Percentiles rank a stretch among this genome's conserved stretches.
phyloP scores from a whole-genome alignment of 2,888 invertebrate species.

The Lasioglossum zephyrum region DNA sequence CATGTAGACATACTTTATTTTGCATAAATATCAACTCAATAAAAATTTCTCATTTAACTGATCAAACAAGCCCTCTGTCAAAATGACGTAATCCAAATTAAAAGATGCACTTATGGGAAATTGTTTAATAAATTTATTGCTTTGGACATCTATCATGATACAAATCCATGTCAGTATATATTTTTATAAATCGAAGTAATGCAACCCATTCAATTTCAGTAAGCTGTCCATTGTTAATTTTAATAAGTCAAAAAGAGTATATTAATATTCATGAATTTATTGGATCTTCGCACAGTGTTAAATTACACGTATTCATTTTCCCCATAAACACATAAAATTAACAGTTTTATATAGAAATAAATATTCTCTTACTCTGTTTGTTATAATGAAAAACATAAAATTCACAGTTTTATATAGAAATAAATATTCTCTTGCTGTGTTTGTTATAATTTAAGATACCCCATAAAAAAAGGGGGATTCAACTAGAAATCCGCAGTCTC shows the following conservation, averaged over 20 bases:
- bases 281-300: background rate
- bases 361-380: background rate
- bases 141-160: background rate
- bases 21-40: too few species aligned
- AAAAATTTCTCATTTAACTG: background rate
- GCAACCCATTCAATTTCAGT: background rate
- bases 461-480: background rate
- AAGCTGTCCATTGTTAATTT: background rate
- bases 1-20: too few species aligned
- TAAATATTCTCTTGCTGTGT: background rate
- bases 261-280: background rate
- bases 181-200: background rate
- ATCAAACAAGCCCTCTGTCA: background rate
- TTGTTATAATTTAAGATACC: background rate
- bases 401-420: background rate
- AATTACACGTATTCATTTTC: background rate
- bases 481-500: background rate
- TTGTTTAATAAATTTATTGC: background rate
- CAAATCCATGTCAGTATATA: background rate
- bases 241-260: background rate
- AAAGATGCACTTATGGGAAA: background rate
- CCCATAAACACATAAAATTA: background rate
- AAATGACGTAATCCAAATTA: background rate
- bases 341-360: background rate
- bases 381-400: too few species aligned